Evolutionary conservation across 2,888 invertebrate species (phyloP).

Genomic region (Cheilosia scutellata): DNA sequence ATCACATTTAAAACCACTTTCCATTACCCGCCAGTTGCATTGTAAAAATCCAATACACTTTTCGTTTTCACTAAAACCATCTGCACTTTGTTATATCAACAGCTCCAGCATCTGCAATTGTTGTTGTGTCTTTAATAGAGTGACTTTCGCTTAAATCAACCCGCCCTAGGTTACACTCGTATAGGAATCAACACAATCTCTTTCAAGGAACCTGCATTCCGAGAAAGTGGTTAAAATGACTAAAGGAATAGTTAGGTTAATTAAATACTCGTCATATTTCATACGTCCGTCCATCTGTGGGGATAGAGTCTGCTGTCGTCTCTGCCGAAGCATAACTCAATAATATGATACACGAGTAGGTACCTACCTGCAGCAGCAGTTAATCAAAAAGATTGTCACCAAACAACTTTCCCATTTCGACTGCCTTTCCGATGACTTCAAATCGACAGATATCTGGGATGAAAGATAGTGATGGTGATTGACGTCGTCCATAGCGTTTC

Average conservation of each 20-base stretch:
- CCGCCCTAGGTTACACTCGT: conserved; percentile 23
- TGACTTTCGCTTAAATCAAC: conserved; percentile 56
- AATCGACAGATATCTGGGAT: conserved; percentile 29
- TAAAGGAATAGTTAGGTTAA: conserved; percentile 43
- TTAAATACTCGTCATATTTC: conserved; percentile 62
- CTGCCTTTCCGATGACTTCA: conserved; percentile 18
- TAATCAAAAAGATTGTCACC: conserved; percentile 60
- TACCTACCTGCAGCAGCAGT: conserved; percentile 6
- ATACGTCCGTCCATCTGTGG: conserved; percentile 17
- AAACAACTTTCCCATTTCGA: conserved; percentile 67
- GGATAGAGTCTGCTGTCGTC: conserved; percentile 19
- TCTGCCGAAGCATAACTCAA: conserved; percentile 6
- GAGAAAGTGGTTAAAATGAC: conserved; percentile 58
- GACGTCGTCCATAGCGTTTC: conserved; percentile 54
- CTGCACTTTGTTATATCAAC: conserved; percentile 20
- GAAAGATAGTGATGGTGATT: conserved; percentile 52
- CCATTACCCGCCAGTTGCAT: too few species aligned
- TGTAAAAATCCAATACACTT: neutral
- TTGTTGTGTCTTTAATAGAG: conserved; percentile 40
- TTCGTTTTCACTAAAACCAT: conserved; percentile 6
- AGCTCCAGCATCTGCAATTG: conserved; percentile 2
- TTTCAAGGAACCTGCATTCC: conserved; percentile 19
- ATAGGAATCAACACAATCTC: conserved; percentile 13
- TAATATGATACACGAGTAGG: neutral
- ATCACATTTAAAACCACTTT: neutral